phyloP scores from a whole-genome alignment of 2,113 vertebrate genomes.

The Asarcornis scutulata region DNA sequence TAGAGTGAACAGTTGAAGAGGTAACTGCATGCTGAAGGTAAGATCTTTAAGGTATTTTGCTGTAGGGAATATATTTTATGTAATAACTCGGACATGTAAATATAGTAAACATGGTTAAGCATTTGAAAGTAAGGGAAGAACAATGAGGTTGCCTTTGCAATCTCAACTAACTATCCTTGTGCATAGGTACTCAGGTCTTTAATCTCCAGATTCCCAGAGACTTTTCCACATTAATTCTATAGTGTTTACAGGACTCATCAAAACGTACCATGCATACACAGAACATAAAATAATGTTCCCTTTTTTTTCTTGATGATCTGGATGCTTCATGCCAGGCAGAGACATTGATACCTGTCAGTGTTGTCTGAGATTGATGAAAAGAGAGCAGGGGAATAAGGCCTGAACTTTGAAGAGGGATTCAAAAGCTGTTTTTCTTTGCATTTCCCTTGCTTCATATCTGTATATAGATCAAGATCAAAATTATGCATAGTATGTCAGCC shows the following conservation, averaged over 20 bases:
- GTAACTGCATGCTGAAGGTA: not conserved
- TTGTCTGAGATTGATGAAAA: not conserved
- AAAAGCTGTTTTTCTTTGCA: not conserved
- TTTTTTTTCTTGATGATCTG: not conserved
- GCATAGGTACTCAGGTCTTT: not conserved
- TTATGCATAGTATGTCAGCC: not conserved
- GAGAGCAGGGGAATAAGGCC: not conserved
- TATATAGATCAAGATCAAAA: not conserved
- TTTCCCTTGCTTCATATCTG: not conserved
- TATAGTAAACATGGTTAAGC: not conserved
- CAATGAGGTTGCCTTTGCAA: not conserved
- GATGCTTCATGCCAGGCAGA: not conserved
- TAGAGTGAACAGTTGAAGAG: not conserved
- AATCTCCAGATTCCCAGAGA: not conserved
- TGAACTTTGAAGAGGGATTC: not conserved
- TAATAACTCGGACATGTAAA: not conserved
- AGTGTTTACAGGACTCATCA: not conserved
- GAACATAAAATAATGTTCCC: not conserved
- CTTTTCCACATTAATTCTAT: not conserved
- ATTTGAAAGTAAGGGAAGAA: not conserved
- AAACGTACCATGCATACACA: not conserved
- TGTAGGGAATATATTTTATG: not conserved
- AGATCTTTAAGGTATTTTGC: not conserved
- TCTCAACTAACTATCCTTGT: not conserved
- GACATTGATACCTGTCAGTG: not conserved